Evolutionary conservation across 2,797 vertebrate genomes (phyloP), one percentile per base, ranked within the genome.

Genomic region (Syngnathus acus): DNA sequence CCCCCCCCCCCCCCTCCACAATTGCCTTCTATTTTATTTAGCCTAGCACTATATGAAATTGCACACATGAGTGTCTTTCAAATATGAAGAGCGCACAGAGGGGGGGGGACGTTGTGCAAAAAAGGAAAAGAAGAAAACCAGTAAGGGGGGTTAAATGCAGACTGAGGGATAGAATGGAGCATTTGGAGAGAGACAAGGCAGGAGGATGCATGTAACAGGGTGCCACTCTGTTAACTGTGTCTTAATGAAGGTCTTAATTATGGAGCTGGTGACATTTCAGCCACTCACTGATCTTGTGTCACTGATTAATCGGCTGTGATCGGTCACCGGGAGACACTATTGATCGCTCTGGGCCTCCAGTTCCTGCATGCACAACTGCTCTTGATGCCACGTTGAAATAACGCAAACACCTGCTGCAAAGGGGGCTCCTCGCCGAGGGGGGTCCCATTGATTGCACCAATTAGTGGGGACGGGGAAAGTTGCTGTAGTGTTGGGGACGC

Each of bases 231-330:
- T 87, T 88, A 90, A 84, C 79, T 69, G 68, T 73, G 76, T 78
- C 86, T 88, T 89, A 90, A 89, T 88, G 84, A 89, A 87, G 88
- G 83, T 89, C 86, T 90, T 91, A 91, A 91, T 92, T 90, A 91
- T 89, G 86, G 87, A 89, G 86, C 85, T 69, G 77, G 79, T 90
- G 87, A 90, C 88, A 89, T 89, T 90, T 88, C 75, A 77, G 79
- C 78, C 80, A 80, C 83, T 85, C 82, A 72, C 79, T 82, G 86
- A 87, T 83, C 80, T 74, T 40, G 72, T 78, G 82, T 70, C 77
- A 79, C 78, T 81, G 81, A 90, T 90, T 85, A 86, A 91, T 90
- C 87, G 59, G 73, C 72, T 72, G 83, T 84, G 86, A 90, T 91
- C 83, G 69, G 86, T 91, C 89, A 89, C 79, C 70, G 55, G 76